These are phyloP conservation scores for Tetramorium alpestre DNA, from an alignment of 1,140 invertebrate species.

Conservation along the genomic window DNA sequence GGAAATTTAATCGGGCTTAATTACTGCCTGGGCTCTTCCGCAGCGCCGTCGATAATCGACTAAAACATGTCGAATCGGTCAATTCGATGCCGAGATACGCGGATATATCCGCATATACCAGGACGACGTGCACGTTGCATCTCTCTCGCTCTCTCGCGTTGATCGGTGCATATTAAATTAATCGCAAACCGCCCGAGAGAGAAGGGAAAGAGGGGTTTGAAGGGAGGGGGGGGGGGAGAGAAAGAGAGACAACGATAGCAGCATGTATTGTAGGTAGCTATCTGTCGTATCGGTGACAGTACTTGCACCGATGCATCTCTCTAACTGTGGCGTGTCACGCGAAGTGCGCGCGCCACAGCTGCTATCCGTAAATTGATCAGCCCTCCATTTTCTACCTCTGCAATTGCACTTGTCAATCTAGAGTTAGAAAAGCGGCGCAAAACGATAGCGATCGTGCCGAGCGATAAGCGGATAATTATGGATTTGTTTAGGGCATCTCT, in stretches of 20 bases:
- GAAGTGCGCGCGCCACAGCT: conserved; percentile 74
- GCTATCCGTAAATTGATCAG: conserved; percentile 79
- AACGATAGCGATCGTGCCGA: conserved; percentile 23
- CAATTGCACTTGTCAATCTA: conserved; percentile 62
- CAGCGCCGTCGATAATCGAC: conserved; percentile 70
- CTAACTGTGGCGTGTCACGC: conserved; percentile 68
- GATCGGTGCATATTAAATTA: conserved; percentile 70
- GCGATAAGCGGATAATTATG: conserved; percentile 41
- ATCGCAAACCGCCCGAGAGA: conserved; percentile 52
- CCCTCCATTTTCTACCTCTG: conserved; percentile 70
- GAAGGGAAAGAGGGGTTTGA: neutral
- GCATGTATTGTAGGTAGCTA: conserved; percentile 45
- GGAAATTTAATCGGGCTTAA: conserved; percentile 76
- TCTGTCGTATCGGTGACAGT: conserved; percentile 48
- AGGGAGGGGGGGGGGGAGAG: neutral
- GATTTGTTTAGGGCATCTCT: conserved; percentile 23
- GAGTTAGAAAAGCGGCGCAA: conserved; percentile 33
- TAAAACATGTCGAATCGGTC: conserved; percentile 70
- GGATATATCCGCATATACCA: conserved; percentile 58
- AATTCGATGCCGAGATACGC: conserved; percentile 59
- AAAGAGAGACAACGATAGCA: neutral
- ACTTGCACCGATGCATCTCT: conserved; percentile 45
- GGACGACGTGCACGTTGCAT: conserved; percentile 40
- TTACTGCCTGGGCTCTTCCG: conserved; percentile 68
- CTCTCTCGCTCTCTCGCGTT: conserved; percentile 64